These are phyloP conservation scores for Loris lydekkerianus DNA, from an alignment of 2,797 vertebrate genomes.

Conservation along the genomic window DNA sequence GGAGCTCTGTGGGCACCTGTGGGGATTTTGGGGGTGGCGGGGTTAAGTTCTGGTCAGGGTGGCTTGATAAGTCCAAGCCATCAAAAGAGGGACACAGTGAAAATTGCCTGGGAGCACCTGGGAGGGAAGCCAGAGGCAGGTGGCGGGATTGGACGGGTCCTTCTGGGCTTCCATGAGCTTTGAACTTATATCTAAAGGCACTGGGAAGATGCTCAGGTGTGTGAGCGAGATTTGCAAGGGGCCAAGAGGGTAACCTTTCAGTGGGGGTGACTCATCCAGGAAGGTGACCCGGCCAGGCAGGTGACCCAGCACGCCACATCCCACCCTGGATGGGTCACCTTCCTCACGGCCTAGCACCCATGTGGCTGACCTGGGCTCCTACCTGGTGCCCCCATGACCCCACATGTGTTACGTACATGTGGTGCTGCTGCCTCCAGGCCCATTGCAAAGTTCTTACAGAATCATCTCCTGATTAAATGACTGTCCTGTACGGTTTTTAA, in stretches of 20 bases:
- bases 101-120: not conserved
- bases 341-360: not conserved
- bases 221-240: not conserved
- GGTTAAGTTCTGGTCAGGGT: not conserved
- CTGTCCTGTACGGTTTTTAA: not conserved
- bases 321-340: not conserved
- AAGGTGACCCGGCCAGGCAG: not conserved
- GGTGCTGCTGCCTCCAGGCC: fast-evolving
- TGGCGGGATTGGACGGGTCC: not conserved
- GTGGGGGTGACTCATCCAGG: not conserved
- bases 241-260: not conserved
- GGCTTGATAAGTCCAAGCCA: not conserved
- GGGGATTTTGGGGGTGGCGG: fast-evolving
- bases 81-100: too few species aligned
- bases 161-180: not conserved
- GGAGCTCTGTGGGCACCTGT: not conserved
- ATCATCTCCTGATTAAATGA: not conserved
- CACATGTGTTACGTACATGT: not conserved
- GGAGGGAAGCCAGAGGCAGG: not conserved
- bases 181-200: conserved; percentile 15
- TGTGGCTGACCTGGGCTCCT: fast-evolving
- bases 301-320: fast-evolving
- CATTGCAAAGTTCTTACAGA: not conserved
- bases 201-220: not conserved
- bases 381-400: not conserved